Evolutionary conservation across 2,797 vertebrate species (phyloP), one percentile per base, ranked within the genome.

Genomic region (Selene dorsalis): DNA sequence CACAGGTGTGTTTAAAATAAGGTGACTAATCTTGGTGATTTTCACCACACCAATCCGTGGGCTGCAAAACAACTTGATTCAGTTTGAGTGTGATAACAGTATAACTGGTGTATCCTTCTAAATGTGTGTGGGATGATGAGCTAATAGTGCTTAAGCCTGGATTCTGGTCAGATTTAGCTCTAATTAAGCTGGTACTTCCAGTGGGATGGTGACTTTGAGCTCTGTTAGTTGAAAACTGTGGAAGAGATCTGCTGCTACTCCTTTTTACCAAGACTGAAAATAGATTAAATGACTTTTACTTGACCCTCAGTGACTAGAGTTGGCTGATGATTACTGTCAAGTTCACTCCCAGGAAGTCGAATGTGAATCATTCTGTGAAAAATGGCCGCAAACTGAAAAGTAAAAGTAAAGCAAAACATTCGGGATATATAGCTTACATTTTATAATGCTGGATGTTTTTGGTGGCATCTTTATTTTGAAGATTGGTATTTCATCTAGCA

Each of bases 381-480:
- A 35, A 35, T 35, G 32, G 32, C 32, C 2, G 32, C 32, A 35
- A 35, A 35, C 8, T 35, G 1, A 43, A 32, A 78, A 8, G 39
- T 56, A 13, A 71, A 64, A 50, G 32, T 67, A 16, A 77, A 62
- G 16, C 61, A 0, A 22, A 65, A 71, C 30, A 35, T 53, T 67
- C 47, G 32, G 38, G n/a, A 56, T 22, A 69, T 38, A 69, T 39
- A 87, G 48, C n/a, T 61, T 16, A 50, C 18, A 63, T 26, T 52
- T 55, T 28, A 16, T 52, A 56, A 13, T 75, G 65, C 17, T n/a
- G 13, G 74, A 61, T 41, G 24, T 56, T 56, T 55, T 56, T 58
- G 22, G 39, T 73, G 58, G 47, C 71, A 74, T 84, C 38, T n/a
- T 43, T 45, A 17, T 41, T 65, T 58, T 3, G 12, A 41, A 59